Conservation (phyloP, 2,113 vertebrate species). For the Garra rufa region DNA sequence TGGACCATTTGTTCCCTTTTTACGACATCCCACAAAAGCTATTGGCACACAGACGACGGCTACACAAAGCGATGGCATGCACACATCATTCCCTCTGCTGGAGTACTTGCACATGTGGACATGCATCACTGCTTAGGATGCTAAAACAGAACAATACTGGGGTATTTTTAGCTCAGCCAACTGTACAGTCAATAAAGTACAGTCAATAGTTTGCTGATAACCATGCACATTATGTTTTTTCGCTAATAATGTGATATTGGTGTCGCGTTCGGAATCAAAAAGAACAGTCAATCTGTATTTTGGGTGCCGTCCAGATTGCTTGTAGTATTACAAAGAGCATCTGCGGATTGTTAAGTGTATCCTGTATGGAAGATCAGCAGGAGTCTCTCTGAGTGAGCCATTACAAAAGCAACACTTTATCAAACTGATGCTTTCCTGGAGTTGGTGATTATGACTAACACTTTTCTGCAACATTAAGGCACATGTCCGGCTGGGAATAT, state of each 20-base stretch:
- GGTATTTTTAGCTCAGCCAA: slow-evolving; percentile 11
- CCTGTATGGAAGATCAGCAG: neutral
- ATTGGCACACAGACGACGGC: neutral
- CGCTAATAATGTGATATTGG: neutral
- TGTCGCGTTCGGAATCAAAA: neutral
- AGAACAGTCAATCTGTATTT: neutral
- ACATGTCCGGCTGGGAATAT: neutral
- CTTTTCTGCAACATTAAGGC: slow-evolving; percentile 12
- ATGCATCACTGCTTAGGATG: neutral
- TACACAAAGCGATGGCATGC: neutral
- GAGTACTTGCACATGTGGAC: slow-evolving; percentile 22
- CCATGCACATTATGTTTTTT: neutral
- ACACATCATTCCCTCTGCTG: slow-evolving; percentile 12
- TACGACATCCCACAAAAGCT: neutral
- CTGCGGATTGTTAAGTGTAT: neutral
- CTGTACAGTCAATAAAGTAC: neutral
- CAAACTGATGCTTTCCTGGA: slow-evolving; percentile 18
- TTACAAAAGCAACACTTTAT: slow-evolving; percentile 24
- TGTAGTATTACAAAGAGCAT: neutral
- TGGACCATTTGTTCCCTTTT: slow-evolving; percentile 17
- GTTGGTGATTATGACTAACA: slow-evolving; percentile 7
- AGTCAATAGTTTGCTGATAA: slow-evolving; percentile 7
- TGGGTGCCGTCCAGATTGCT: neutral
- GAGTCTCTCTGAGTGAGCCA: slow-evolving; percentile 8
- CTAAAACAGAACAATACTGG: slow-evolving; percentile 7